Conservation (phyloP, 2,113 vertebrate genomes). For the Sclerurus mexicanus region DNA sequence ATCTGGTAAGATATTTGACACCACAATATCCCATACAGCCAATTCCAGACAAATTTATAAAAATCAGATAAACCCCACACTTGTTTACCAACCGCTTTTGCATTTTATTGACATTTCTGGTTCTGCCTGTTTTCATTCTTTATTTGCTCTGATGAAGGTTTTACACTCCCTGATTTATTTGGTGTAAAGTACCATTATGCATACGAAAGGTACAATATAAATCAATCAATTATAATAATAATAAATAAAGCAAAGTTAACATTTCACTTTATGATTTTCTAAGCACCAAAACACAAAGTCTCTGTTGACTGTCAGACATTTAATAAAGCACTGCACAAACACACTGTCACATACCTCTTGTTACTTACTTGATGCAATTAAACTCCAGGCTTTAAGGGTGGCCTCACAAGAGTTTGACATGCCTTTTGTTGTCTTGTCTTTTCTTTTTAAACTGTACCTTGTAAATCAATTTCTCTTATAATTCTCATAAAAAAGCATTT, state of each 20-base stretch:
- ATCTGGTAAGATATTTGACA: neutral
- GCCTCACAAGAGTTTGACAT: neutral
- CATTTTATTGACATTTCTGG: constrained; percentile 6
- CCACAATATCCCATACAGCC: neutral
- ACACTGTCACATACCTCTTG: neutral
- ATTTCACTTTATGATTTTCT: neutral
- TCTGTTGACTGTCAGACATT: neutral
- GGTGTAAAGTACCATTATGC: neutral
- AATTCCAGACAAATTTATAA: constrained; percentile 7
- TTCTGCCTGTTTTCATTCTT: constrained; percentile 13
- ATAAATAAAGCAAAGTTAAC: constrained; percentile 4
- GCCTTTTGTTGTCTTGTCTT: neutral
- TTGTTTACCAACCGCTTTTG: neutral
- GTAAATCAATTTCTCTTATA: constrained; percentile 45
- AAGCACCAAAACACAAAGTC: neutral
- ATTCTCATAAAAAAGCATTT: constrained; percentile 19
- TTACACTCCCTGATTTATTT: constrained; percentile 49
- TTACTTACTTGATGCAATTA: neutral
- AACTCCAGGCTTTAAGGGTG: neutral
- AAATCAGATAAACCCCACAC: neutral
- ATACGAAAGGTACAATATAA: neutral
- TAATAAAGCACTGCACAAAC: neutral
- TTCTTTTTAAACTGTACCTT: constrained; percentile 36
- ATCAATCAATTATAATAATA: constrained; percentile 25
- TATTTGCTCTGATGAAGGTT: constrained; percentile 23